These are phyloP conservation scores for Latrodectus elegans DNA, from an alignment of 2,888 invertebrate genomes.

Conservation along the genomic window DNA sequence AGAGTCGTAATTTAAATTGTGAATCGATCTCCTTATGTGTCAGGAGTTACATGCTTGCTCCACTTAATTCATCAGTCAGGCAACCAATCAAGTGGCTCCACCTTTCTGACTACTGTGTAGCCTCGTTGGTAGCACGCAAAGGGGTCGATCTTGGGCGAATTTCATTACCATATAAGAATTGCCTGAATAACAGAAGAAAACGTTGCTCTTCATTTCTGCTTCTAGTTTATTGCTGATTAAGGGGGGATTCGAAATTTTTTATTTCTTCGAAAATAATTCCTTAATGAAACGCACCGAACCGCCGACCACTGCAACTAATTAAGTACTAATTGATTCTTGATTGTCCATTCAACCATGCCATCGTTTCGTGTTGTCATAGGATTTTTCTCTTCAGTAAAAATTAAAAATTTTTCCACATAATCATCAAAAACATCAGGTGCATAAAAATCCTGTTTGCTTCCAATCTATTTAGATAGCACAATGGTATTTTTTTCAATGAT, in stretches of 20 bases:
- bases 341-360: neutral
- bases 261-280: neutral
- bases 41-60: neutral
- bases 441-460: too few relatives aligned
- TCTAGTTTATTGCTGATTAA: neutral
- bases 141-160: neutral
- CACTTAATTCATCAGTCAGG: conserved; percentile 32
- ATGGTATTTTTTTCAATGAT: too few relatives aligned
- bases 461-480: too few relatives aligned
- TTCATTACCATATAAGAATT: neutral
- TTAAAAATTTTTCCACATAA: too few relatives aligned
- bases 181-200: neutral
- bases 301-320: neutral
- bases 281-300: neutral
- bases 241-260: neutral
- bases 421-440: too few relatives aligned
- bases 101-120: conserved; percentile 2
- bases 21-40: neutral
- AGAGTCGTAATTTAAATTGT: neutral
- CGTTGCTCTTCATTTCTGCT: neutral
- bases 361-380: neutral
- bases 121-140: neutral
- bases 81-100: conserved; percentile 12
- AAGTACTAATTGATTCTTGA: neutral
- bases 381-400: too few relatives aligned